Base-by-base conservation (phyloP, 2,797 vertebrate species). In the Acanthurus leucopareius region DNA sequence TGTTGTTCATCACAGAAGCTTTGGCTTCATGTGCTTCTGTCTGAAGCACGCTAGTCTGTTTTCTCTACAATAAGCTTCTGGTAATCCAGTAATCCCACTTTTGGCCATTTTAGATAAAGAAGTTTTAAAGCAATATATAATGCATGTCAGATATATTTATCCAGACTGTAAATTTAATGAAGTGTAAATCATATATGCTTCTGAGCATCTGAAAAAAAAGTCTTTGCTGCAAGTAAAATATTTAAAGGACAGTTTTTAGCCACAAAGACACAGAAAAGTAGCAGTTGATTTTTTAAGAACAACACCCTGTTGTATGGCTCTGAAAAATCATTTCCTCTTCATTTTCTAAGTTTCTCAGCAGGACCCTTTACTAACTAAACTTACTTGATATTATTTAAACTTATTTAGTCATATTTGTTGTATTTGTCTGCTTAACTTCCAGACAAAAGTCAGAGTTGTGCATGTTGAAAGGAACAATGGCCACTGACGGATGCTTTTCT, bases 21-120 rank as follows among this genome's bases (percentile, higher is more conserved):
- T 80, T 70, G 45, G 19, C 61, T 68, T 52, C n/a, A 60, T 61
- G 69, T 68, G 62, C 10, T 10, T 73, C 62, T 45, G 28, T 52
- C 60, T 10, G 0, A 60, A 67, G 52, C 10, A 53, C 28, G 4
- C 38, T 4, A 4, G 14, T 59, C 17, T 35, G 58, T 45, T 3
- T 74, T 81, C 65, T 3, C 40, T 47, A 25, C 22, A 57, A 20
- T 53, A 28, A 40, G 42, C 28, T 32, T 42, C 7, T 17, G 48
- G 22, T 16, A 49, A 67, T 38, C 8, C 16, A 53, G 25, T 17
- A 47, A 67, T 73, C 44, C 45, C 54, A 73, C 5, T 10, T 60
- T 25, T 13, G 5, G 45, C 45, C 2, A 56, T 52, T 58, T 73
- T 42, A 66, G 15, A 66, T 19, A 44, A 63, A 56, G 38, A 47